Base-by-base conservation (phyloP, 1,140 invertebrate species). In the Ceratina japonica region DNA sequence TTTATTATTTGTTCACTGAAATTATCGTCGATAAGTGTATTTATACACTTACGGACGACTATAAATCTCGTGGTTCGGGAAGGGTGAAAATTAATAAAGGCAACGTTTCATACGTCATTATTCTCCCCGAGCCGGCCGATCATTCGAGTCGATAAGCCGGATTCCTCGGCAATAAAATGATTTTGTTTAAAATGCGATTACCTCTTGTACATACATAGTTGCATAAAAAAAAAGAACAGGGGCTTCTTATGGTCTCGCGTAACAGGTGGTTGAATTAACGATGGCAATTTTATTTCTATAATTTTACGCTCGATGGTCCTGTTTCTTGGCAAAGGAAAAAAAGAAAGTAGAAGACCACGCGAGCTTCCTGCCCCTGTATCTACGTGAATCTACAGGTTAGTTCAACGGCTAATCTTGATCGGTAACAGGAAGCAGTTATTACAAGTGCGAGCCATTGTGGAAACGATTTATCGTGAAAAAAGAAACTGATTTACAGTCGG, bases 381-480 rank as follows among this genome's bases (percentile, higher is more conserved):
- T 22, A 5, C 64, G 2, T 13, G 72, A 64, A 31, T 24, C 74
- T 31, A 13, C 20, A 24, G 27, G 58, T 18, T 52, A 51, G 0
- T 31, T 24, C 8, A 49, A 8, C 24, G 3, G 37, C 13, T 66
- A 74, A 77, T 71, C 49, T 71, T 71, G 59, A 62, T 54, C 44
- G 49, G 68, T 70, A 71, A 77, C 52, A 64, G 52, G 51, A 78
- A 81, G 64, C 27, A n/a, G 49, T 44, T 54, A 70, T 79, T 82
- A 75, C 75, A 27, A 70, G 72, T 71, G 70, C 64, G 56, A 72
- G 18, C 24, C 65, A 75, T 73, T 81, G 65, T 75, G 52, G 54
- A 63, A 49, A 61, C 56, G 63, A 82, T 82, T 82, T 79, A 74
- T 74, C 56, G 65, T 44, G 27, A 63, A 75, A 66, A 70, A 61